A percentile compares a stretch with the other conserved stretches of the same genome.
Evolutionary conservation across 2,797 vertebrate species (phyloP).

Genomic region (Echiichthys vipera): DNA sequence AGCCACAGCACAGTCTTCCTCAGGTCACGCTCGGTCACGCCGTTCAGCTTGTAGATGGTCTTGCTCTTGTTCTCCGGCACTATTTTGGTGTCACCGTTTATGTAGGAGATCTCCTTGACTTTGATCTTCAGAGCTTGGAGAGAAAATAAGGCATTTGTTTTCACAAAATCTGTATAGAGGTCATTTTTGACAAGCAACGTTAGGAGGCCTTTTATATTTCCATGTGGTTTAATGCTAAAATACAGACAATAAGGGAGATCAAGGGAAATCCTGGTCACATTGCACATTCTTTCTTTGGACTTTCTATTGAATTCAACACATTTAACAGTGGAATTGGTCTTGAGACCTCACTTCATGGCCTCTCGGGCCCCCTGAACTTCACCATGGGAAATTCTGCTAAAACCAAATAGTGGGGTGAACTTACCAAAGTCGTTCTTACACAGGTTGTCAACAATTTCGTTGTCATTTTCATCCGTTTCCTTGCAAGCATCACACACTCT

Average conservation of each 20-base stretch:
- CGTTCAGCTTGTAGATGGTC: slow-evolving; percentile 97
- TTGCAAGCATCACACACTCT: slow-evolving; percentile 97
- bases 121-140: slow-evolving; percentile 95
- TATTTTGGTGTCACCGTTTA: slow-evolving; percentile 98
- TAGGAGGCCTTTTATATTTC: not conserved
- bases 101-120: slow-evolving; percentile 98
- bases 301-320: not conserved
- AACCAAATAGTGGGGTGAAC: slow-evolving; percentile 65
- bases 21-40: slow-evolving; percentile 93
- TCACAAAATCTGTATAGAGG: not conserved
- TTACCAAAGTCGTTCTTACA: slow-evolving; percentile 99
- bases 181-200: slow-evolving; percentile 13
- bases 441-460: slow-evolving; percentile 96
- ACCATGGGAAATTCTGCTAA: not conserved
- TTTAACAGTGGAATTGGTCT: not conserved
- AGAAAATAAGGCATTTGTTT: slow-evolving; percentile 30
- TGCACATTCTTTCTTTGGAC: not conserved
- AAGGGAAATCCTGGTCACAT: not conserved
- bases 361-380: not conserved
- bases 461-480: slow-evolving; percentile 94
- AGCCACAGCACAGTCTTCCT: slow-evolving; percentile 94
- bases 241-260: not conserved
- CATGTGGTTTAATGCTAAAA: slow-evolving; percentile 8
- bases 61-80: slow-evolving; percentile 97
- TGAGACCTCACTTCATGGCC: not conserved